Percentiles rank a stretch among this genome's conserved stretches.
These are phyloP conservation scores for Dendrocopos noguchii DNA, from an alignment of 2,113 vertebrate genomes.

Conservation along the genomic window DNA sequence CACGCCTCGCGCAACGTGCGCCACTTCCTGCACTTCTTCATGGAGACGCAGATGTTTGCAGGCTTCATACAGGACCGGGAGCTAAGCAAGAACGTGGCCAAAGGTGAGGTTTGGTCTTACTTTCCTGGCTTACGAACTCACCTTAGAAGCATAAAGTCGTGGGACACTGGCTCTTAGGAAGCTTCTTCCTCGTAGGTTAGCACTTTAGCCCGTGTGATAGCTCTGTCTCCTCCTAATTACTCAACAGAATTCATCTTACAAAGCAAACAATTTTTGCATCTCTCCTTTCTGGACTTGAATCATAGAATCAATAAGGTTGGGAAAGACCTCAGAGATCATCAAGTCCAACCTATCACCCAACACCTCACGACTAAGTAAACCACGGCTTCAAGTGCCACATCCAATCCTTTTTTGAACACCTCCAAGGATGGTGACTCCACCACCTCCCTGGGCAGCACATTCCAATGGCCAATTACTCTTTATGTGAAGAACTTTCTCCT, in stretches of 20 bases:
- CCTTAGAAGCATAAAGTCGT: accelerated
- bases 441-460: no score
- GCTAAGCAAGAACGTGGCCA: slow-evolving; percentile 85
- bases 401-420: no score
- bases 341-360: no score
- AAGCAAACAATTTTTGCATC: neutral
- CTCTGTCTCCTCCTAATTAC: accelerated
- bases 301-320: no score
- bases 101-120: slow-evolving; percentile 77
- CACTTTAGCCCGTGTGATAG: accelerated
- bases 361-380: no score
- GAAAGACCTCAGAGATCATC: no score
- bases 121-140: neutral
- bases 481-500: no score
- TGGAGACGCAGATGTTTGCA: slow-evolving; percentile 99
- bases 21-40: slow-evolving; percentile 94
- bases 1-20: slow-evolving; percentile 88
- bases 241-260: neutral
- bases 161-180: neutral
- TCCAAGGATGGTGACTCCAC: no score
- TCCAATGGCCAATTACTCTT: no score
- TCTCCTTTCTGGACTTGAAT: neutral
- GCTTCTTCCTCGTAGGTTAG: neutral
- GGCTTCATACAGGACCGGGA: slow-evolving; percentile 97
- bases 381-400: no score